Base-by-base conservation (phyloP, 2,113 vertebrate species). In the Ceyx melanurus region DNA sequence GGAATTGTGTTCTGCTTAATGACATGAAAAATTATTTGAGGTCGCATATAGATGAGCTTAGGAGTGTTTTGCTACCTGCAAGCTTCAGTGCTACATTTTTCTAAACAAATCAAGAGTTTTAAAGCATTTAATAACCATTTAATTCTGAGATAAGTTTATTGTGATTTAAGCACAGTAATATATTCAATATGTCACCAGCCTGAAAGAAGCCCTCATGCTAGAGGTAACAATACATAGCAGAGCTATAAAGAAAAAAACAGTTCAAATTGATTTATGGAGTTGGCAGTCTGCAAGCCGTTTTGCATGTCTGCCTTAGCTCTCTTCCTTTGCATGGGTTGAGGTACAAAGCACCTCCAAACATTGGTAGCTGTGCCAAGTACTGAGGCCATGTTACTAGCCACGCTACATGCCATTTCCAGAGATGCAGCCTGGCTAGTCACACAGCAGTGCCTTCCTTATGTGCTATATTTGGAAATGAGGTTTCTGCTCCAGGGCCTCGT, bases 1-100 rank as follows among this genome's bases (percentile, higher is more conserved):
- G 78, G 14, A 82, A 96, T 95, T 95, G 85, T 95, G 95, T 97
- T 97, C 93, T 95, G 96, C 92, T 97, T 98, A 98, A 98, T 98
- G 97, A 96, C 95, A 97, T 96, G 97, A 97, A 97, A 98, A 98
- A 98, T 97, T 96, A 96, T 97, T 97, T 97, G 96, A 97, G 96
- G 94, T 97, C 76, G 90, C 87, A 95, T 97, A 92, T 94, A 97
- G 97, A 96, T 94, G 89, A 95, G 95, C 86, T 96, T 96, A 96
- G 97, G 94, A 92, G 91, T 90, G 92, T 91, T 90, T 90, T 96
- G 92, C 90, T 97, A 97, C 96, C 93, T 98, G 84, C 95, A 93
- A 95, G 93, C 89, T 96, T 96, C 13, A 8, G 86, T 87, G 88
- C 83, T 72, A 14, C 46, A 37, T 76, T 93, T 97, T 97, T 94